These are phyloP conservation scores for Ectobius pallidus DNA, from an alignment of 2,888 invertebrate species.

Conservation along the genomic window DNA sequence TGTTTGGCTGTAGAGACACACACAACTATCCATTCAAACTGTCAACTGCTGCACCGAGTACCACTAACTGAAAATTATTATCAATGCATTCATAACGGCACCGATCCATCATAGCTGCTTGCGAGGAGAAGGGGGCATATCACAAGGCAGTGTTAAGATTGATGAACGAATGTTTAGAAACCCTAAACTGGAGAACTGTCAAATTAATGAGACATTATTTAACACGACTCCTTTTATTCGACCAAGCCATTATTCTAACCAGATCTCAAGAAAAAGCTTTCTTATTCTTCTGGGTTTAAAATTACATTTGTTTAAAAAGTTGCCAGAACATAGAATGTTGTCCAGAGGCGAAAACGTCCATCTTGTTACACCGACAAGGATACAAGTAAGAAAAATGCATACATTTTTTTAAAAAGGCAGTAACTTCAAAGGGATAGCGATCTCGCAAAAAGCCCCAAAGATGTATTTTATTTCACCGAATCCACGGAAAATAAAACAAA, in stretches of 20 bases:
- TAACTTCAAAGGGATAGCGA: no score
- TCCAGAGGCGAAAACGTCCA: no score
- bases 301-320: no score
- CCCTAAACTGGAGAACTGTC: not conserved
- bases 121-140: not conserved
- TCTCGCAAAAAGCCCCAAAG: no score
- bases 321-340: no score
- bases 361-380: no score
- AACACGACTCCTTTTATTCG: not conserved
- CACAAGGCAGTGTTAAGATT: conserved; percentile 15
- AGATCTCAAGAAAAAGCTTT: not conserved
- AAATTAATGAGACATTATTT: conserved; percentile 24
- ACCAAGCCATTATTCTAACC: not conserved
- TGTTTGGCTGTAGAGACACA: conserved; percentile 14
- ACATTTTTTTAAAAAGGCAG: no score
- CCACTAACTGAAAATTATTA: conserved; percentile 30
- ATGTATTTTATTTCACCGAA: no score
- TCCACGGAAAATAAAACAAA: no score
- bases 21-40: conserved; percentile 33
- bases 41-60: conserved; percentile 25
- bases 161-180: conserved; percentile 12
- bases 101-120: conserved; percentile 28
- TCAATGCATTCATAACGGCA: conserved; percentile 33
- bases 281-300: no score
- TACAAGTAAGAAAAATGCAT: no score